Evolutionary conservation across 2,888 invertebrate genomes (phyloP).

Genomic region (Teleogryllus oceanicus): DNA sequence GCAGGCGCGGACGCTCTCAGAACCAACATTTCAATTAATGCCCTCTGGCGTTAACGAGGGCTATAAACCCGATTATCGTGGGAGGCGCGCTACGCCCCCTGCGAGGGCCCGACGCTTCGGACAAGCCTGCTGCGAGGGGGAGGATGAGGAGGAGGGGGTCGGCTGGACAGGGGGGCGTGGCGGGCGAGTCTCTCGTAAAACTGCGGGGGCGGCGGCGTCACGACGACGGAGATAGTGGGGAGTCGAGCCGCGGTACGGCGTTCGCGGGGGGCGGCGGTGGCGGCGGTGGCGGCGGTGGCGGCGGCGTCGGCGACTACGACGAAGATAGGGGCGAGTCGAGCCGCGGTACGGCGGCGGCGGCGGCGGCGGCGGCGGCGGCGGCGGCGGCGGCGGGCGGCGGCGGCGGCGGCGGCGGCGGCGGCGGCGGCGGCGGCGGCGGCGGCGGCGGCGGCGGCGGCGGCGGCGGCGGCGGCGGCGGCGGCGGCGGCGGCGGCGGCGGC

Average conservation of each 20-base stretch:
- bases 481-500: not conserved
- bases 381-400: not conserved
- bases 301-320: not conserved
- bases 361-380: not conserved
- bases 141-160: not conserved
- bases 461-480: not conserved
- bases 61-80: conserved; percentile 2
- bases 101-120: not conserved
- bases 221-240: not conserved
- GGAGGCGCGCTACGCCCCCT: not conserved
- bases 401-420: not conserved
- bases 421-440: not conserved
- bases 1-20: too few relatives aligned
- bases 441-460: not conserved
- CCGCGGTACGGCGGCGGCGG: not conserved
- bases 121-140: not conserved
- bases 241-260: not conserved
- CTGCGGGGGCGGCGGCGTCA: not conserved
- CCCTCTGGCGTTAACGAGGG: not conserved
- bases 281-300: not conserved
- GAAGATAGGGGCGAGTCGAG: too few relatives aligned
- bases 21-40: not conserved
- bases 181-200: not conserved
- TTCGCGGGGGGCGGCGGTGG: not conserved
- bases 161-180: not conserved